Percentiles rank a stretch among this genome's conserved stretches.
Evolutionary conservation across 1,140 invertebrate genomes (phyloP).

Genomic region (Bombus ignitus): DNA sequence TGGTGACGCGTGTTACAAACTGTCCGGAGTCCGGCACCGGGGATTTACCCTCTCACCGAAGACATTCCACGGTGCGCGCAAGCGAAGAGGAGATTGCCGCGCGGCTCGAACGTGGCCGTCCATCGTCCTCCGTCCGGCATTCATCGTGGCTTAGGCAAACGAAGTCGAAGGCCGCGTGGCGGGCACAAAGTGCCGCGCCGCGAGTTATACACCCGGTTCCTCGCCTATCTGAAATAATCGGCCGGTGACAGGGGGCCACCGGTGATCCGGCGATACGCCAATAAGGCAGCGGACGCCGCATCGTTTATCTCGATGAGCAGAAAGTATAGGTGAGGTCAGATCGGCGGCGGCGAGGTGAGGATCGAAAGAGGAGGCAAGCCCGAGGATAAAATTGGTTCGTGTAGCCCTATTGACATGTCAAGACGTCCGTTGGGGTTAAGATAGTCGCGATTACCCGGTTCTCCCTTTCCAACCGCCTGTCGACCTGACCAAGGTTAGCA

Average conservation of each 20-base stretch:
- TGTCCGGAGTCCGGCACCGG: neutral
- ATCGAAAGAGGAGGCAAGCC: neutral
- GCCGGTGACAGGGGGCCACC: constrained; percentile 56
- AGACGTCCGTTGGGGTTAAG: constrained; percentile 57
- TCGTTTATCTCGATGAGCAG: constrained; percentile 63
- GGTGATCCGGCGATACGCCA: constrained; percentile 68
- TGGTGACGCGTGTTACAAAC: constrained; percentile 27
- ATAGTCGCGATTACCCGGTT: constrained; percentile 58
- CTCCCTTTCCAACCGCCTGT: constrained; percentile 28
- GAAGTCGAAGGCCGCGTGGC: constrained; percentile 23
- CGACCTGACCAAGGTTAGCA: constrained; percentile 49
- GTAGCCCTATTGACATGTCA: constrained; percentile 65
- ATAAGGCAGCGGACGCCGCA: constrained; percentile 60
- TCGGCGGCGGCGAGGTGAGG: constrained; percentile 12
- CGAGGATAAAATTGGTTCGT: constrained; percentile 63
- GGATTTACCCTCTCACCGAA: constrained; percentile 40
- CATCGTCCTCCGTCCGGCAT: constrained; percentile 37
- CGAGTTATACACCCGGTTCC: constrained; percentile 52
- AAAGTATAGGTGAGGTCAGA: constrained; percentile 38
- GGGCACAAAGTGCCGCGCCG: constrained; percentile 51
- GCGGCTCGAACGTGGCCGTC: constrained; percentile 8
- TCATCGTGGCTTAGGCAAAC: constrained; percentile 47
- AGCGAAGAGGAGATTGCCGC: neutral
- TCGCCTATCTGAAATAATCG: constrained; percentile 65
- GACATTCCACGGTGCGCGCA: constrained; percentile 44